Percentiles rank a stretch among this genome's conserved stretches.
phyloP scores from a whole-genome alignment of 2,797 vertebrate genomes.

The Sebastes taczanowskii region DNA sequence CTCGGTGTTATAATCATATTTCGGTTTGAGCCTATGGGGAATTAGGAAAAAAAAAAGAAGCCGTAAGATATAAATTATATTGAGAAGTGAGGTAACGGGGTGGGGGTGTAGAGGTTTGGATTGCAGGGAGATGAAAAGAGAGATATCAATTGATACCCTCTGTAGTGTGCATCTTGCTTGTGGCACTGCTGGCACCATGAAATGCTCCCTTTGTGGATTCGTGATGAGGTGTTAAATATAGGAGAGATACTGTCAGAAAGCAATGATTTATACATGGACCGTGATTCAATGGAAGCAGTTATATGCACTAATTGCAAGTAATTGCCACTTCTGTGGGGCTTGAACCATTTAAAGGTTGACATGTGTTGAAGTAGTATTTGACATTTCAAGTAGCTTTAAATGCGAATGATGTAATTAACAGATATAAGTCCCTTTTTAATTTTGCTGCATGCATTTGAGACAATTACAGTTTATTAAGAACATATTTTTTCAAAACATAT shows the following conservation, averaged over 20 bases:
- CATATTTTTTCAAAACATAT: not conserved
- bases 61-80: conserved; percentile 13
- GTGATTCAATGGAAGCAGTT: conserved; percentile 24
- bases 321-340: conserved; percentile 37
- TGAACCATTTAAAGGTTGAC: conserved; percentile 37
- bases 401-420: conserved; percentile 9
- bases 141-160: conserved; percentile 34
- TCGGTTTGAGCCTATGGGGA: conserved; percentile 18
- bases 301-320: conserved; percentile 19
- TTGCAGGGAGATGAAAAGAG: conserved; percentile 49
- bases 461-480: not conserved
- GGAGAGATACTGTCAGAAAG: conserved; percentile 20
- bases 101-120: conserved; percentile 15
- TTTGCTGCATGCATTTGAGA: conserved; percentile 7
- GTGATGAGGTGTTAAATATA: conserved; percentile 51
- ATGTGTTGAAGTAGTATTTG: conserved; percentile 37
- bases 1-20: conserved; percentile 36
- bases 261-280: conserved; percentile 25
- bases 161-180: conserved; percentile 37
- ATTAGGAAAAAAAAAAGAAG: not conserved
- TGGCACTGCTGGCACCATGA: conserved; percentile 20
- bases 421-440: conserved; percentile 20
- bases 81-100: not conserved
- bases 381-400: conserved; percentile 31
- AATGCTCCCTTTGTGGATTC: conserved; percentile 56